Evolutionary conservation across 2,888 invertebrate genomes (phyloP).

Genomic region (Sesia apiformis): DNA sequence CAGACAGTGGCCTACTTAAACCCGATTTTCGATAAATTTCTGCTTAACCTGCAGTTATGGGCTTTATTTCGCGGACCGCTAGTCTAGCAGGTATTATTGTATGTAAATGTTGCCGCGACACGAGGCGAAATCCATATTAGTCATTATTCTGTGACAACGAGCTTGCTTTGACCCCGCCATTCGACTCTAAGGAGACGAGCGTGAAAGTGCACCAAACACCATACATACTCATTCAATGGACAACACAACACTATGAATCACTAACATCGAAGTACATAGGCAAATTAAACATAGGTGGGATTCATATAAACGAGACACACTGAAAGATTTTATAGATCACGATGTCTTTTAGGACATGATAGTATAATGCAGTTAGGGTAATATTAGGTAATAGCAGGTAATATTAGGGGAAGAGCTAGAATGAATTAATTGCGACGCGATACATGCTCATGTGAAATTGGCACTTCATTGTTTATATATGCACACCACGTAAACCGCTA

Average conservation of each 20-base stretch:
- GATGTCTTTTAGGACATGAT: too few relatives aligned
- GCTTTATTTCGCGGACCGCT: conserved; percentile 29
- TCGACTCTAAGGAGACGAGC: background rate
- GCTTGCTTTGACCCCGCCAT: conserved; percentile 9
- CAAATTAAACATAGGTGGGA: too few relatives aligned
- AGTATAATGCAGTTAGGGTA: too few relatives aligned
- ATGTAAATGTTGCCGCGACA: conserved; percentile 33
- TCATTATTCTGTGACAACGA: conserved; percentile 20
- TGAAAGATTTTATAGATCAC: too few relatives aligned
- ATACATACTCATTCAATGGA: too few relatives aligned
- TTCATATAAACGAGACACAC: too few relatives aligned
- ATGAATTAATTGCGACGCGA: too few relatives aligned
- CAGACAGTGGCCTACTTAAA: conserved; percentile 21
- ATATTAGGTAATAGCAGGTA: too few relatives aligned
- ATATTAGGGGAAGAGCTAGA: too few relatives aligned
- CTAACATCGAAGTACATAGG: too few relatives aligned
- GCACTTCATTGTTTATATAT: background rate
- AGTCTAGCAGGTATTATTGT: conserved; percentile 31
- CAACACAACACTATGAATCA: too few relatives aligned
- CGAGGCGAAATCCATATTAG: conserved; percentile 15
- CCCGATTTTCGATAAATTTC: conserved; percentile 11
- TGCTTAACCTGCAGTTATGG: conserved; percentile 19
- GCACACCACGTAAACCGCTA: background rate
- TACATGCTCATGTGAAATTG: background rate
- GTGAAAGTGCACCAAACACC: too few relatives aligned